These are phyloP conservation scores for Taenioides sp. DNA, from an alignment of 2,797 vertebrate genomes.

Conservation along the genomic window DNA sequence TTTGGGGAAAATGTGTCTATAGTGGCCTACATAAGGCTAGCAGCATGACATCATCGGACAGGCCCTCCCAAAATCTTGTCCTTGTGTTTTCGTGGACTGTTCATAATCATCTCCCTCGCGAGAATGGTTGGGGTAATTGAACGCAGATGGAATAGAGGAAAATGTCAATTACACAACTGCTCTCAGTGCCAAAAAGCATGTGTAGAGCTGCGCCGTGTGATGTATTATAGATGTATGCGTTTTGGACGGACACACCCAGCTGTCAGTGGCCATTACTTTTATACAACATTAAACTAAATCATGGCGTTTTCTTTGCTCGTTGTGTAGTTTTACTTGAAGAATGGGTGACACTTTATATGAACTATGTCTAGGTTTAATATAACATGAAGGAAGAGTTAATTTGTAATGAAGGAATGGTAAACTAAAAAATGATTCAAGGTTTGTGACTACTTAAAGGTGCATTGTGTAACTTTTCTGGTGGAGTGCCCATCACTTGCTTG, in stretches of 20 bases:
- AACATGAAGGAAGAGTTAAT: too few species aligned
- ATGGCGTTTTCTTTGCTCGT: background rate
- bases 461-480: too few species aligned
- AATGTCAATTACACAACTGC: slow-evolving; percentile 59
- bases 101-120: slow-evolving; percentile 63
- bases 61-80: slow-evolving; percentile 56
- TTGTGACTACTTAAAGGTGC: too few species aligned
- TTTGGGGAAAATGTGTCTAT: slow-evolving; percentile 34
- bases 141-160: slow-evolving; percentile 65
- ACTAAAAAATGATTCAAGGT: too few species aligned
- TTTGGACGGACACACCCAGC: slow-evolving; percentile 51
- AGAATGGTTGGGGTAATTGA: slow-evolving; percentile 66
- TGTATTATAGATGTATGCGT: slow-evolving; percentile 28
- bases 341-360: too few species aligned
- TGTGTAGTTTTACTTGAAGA: background rate
- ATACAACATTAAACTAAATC: background rate
- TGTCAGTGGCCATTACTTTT: slow-evolving; percentile 39
- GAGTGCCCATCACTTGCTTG: too few species aligned
- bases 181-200: slow-evolving; percentile 37
- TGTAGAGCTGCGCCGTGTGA: slow-evolving; percentile 45
- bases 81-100: slow-evolving; percentile 54
- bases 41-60: slow-evolving; percentile 66
- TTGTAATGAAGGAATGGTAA: too few species aligned
- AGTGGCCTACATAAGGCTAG: slow-evolving; percentile 60
- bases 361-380: too few species aligned